Conservation (phyloP, 2,797 vertebrate species). For the Paramormyrops hopkinsi region DNA sequence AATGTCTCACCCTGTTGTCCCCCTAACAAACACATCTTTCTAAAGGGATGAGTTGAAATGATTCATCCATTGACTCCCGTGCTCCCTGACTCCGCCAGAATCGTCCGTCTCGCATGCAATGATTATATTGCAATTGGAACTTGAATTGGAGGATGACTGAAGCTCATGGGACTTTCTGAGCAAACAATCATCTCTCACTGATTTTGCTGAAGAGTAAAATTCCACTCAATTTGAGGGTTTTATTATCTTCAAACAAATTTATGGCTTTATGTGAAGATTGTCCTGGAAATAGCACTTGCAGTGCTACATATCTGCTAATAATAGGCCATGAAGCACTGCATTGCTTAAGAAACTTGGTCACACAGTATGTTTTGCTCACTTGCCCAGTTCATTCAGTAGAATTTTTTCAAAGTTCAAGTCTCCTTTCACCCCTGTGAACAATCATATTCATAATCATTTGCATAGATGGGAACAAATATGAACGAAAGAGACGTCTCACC, state of each 20-base stretch:
- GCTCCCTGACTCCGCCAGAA: not conserved
- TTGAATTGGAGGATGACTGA: not conserved
- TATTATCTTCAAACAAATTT: conserved; percentile 8
- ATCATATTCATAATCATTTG: not conserved
- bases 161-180: not conserved
- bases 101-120: not conserved
- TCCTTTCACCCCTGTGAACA: not conserved
- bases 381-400: not conserved
- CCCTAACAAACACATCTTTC: not conserved
- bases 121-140: not conserved
- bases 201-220: not conserved
- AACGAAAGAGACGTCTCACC: not conserved
- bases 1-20: not conserved
- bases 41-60: not conserved
- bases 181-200: conserved; percentile 12
- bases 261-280: not conserved
- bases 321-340: not conserved
- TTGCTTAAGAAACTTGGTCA: not conserved
- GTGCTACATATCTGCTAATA: not conserved
- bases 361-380: not conserved
- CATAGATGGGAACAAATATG: not conserved
- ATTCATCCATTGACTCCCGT: not conserved
- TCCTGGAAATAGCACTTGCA: not conserved
- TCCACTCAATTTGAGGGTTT: not conserved
- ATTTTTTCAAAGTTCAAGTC: not conserved